A percentile compares a stretch with the other conserved stretches of the same genome.
Evolutionary conservation across 2,888 invertebrate genomes (phyloP).

Genomic region (Barypeithes pellucidus): DNA sequence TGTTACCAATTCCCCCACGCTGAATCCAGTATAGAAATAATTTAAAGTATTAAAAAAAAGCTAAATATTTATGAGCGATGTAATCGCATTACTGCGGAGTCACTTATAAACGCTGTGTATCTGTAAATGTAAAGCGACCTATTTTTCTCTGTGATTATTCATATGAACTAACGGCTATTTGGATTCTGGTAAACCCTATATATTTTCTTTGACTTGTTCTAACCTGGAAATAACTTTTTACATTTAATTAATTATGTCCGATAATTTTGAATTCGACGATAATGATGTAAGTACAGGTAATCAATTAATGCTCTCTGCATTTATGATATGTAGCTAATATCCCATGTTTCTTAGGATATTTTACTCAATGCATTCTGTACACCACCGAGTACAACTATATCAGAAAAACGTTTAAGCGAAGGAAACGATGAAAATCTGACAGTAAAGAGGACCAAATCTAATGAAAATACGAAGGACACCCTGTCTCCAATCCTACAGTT

Average conservation of each 20-base stretch:
- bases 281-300: conserved; percentile 18
- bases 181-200: not conserved
- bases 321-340: not conserved
- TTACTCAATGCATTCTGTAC: conserved; percentile 25
- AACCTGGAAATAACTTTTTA: conserved; percentile 13
- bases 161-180: not conserved
- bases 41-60: too few relatives aligned
- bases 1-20: too few relatives aligned
- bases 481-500: conserved; percentile 5
- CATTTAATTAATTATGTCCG: conserved; percentile 18
- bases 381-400: conserved; percentile 5
- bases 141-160: not conserved
- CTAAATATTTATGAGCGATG: too few relatives aligned
- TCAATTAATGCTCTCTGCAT: not conserved
- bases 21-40: too few relatives aligned
- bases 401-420: not conserved
- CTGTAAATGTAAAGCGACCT: too few relatives aligned
- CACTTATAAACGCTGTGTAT: too few relatives aligned
- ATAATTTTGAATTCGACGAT: conserved; percentile 30
- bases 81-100: too few relatives aligned
- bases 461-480: not conserved
- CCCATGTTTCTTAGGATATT: not conserved
- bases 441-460: conserved; percentile 1
- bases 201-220: not conserved
- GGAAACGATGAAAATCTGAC: not conserved